Percentiles rank a stretch among this genome's conserved stretches.
Evolutionary conservation across 1,140 invertebrate species (phyloP).

Genomic region (Zaprionus nigranus): DNA sequence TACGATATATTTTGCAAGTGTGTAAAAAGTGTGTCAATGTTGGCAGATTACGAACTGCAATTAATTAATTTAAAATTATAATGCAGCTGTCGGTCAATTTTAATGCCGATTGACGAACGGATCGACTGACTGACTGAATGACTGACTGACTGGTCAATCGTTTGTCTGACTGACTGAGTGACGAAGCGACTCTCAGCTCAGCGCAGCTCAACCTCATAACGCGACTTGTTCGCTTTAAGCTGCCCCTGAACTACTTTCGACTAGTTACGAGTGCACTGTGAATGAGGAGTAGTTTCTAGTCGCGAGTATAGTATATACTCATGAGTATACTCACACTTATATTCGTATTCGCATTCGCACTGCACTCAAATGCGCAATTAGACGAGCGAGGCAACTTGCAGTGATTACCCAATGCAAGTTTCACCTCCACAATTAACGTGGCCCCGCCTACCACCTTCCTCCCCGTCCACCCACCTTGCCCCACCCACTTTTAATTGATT

Average conservation of each 20-base stretch:
- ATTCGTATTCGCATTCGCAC: background rate
- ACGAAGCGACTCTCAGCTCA: conserved; percentile 1
- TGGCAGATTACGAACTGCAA: conserved; percentile 50
- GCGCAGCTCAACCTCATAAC: conserved; percentile 11
- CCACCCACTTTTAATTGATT: conserved; percentile 20
- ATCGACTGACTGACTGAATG: conserved; percentile 7
- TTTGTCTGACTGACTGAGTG: conserved; percentile 1
- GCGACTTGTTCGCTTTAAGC: conserved; percentile 25
- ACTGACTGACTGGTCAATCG: conserved; percentile 3
- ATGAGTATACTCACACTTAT: background rate
- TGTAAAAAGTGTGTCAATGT: conserved; percentile 48
- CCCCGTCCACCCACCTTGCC: background rate
- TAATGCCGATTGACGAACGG: conserved; percentile 18
- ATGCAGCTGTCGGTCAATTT: conserved; percentile 25
- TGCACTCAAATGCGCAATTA: conserved; percentile 30
- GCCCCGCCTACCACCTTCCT: background rate
- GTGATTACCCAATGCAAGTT: conserved; percentile 35
- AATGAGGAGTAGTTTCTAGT: conserved; percentile 27
- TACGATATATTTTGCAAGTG: conserved; percentile 8
- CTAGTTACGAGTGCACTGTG: conserved; percentile 6
- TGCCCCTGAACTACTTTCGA: conserved; percentile 48
- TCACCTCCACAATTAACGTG: conserved; percentile 26
- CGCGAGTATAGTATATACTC: background rate
- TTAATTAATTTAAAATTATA: conserved; percentile 53
- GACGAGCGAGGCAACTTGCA: conserved; percentile 1